Base-by-base conservation (phyloP, 2,113 vertebrate genomes). In the Myiozetetes cayanensis region DNA sequence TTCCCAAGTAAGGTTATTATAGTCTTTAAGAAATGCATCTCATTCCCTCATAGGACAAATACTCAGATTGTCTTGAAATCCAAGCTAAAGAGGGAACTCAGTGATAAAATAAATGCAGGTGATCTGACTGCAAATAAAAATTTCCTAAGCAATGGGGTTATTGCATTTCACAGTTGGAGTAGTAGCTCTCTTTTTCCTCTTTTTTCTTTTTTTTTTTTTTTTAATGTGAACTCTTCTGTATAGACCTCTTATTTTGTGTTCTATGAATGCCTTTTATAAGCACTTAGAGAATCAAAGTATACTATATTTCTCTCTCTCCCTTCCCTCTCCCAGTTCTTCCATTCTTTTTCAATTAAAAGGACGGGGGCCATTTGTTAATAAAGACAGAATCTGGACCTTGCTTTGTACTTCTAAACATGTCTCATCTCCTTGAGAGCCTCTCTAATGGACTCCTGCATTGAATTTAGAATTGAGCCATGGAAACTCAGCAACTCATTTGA, bases 181-280 rank as follows among this genome's bases (percentile, higher is more conserved):
- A 50, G 2, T 24, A 65, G 21, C 10, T 46, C 1, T 23, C 52
- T 59, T 21, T 75, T 19, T 8, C 8, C 4, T 17, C 4, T 0
- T 17, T 28, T 55, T 31, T 22, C 30, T 8, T 30, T 14, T 22
- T 67, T 66, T 59, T 46, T 35, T 43, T 14, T 1, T 0, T 21
- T 46, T 46, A 77, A 66, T 23, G 8, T 2, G 52, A 72, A 37
- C 10, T 3, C 62, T 55, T n/a, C 31, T 58, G 3, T 72, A 11
- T 14, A 65, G 4, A 47, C 2, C 5, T 63, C 8, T 22, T 35
- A 3, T 23, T 68, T 76, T 72, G 5, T 35, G 66, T 92, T 59
- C 18, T 24, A 21, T 61, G 1, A 74, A 47, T 2, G 1, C 2
- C 4, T 47, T 90, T 76, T 77, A 61, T 15, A 50, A 81, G 71